These are phyloP conservation scores for Hyphantria cunea DNA, from an alignment of 1,140 invertebrate genomes.

Conservation along the genomic window DNA sequence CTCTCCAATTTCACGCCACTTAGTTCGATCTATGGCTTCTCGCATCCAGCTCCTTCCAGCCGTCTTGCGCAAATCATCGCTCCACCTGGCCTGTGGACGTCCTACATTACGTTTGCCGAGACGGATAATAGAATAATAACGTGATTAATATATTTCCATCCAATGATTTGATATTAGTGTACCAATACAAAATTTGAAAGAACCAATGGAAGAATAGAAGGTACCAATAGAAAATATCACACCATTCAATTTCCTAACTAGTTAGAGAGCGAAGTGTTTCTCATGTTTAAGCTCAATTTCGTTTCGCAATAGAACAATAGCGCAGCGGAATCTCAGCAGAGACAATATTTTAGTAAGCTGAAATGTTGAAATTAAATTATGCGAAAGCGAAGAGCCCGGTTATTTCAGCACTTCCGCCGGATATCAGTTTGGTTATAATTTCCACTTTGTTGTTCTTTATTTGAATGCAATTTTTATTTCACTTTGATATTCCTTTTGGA, in stretches of 20 bases:
- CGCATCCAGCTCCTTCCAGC: no score
- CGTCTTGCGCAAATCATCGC: no score
- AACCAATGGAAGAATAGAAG: no score
- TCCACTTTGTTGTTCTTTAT: constrained; percentile 10
- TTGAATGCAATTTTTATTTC: constrained; percentile 1
- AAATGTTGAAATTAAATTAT: constrained; percentile 59
- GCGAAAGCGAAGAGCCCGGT: constrained; percentile 37
- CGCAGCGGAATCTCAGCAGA: constrained; percentile 40
- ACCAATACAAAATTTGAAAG: no score
- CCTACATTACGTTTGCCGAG: no score
- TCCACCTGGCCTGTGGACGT: no score
- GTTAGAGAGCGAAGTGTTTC: background rate
- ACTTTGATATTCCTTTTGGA: constrained; percentile 2
- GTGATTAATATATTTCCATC: no score
- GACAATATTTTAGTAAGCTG: constrained; percentile 54
- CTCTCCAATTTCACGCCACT: no score
- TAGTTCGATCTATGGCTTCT: no score
- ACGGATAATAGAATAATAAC: no score
- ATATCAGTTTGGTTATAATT: constrained; percentile 25
- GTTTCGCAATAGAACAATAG: constrained; percentile 19
- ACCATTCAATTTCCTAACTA: background rate
- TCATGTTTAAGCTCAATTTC: constrained; percentile 8
- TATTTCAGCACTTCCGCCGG: constrained; percentile 35
- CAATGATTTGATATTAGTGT: no score
- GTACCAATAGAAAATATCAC: constrained; percentile 4